These are phyloP conservation scores for Chaetodon trifasciatus DNA, from an alignment of 2,797 vertebrate species.

Conservation along the genomic window DNA sequence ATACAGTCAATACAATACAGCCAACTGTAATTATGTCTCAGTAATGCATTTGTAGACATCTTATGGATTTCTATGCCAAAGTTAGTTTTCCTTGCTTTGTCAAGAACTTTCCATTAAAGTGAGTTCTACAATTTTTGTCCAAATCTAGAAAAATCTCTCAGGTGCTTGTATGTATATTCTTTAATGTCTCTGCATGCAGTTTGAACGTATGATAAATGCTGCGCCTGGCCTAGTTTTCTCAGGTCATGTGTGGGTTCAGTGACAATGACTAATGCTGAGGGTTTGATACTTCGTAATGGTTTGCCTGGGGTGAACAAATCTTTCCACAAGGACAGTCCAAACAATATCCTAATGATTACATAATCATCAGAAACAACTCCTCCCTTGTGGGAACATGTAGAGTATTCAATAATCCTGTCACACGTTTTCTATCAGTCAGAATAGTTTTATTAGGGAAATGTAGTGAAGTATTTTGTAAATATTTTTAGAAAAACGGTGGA, in stretches of 20 bases:
- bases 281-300: slow-evolving; percentile 30
- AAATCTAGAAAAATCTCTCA: background rate
- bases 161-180: background rate
- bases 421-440: background rate
- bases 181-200: background rate
- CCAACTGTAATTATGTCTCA: background rate
- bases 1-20: background rate
- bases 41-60: background rate
- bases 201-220: slow-evolving; percentile 10
- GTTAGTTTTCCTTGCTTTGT: background rate
- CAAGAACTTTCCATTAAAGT: background rate
- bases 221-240: slow-evolving; percentile 17
- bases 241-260: slow-evolving; percentile 33
- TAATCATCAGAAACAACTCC: background rate
- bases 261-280: slow-evolving; percentile 28
- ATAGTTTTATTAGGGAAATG: background rate
- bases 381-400: background rate
- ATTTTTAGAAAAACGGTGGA: no score
- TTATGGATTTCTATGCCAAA: background rate
- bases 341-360: slow-evolving; percentile 4
- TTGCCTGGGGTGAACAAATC: background rate
- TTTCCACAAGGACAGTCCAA: slow-evolving; percentile 17
- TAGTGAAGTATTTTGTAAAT: no score
- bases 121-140: background rate
- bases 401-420: background rate